Base-by-base conservation (phyloP, 2,113 vertebrate species). In the Kryptolebias marmoratus region DNA sequence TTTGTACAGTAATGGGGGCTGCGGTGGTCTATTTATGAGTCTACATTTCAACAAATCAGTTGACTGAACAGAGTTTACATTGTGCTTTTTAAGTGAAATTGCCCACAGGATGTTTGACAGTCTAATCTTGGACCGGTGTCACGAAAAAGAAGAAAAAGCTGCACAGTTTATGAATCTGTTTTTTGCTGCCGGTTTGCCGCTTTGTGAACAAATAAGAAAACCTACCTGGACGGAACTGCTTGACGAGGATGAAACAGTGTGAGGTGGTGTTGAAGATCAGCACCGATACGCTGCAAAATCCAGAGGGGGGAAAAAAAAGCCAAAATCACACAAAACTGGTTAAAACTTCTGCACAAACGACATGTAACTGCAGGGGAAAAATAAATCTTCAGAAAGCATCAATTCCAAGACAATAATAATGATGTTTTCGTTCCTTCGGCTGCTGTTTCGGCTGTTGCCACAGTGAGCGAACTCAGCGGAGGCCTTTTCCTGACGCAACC, bases 191-290 rank as follows among this genome's bases (percentile, higher is more conserved):
- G 39, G 32, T 55, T 12, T 61, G 27, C 7, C 11, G 28, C 31
- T 59, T 47, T 36, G 28, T 9, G 27, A 50, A 36, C 5, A 7
- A 5, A 22, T 11, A 55, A 50, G 28, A 18, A 42, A 64, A 55
- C 53, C 78, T 94, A 96, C 96, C 96, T 94, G 96, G 96, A 81
- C 96, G 96, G 88, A 97, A 97, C 93, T 97, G 96, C 93, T 96
- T 97, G 92, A 97, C 96, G 68, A 97, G 87, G 91, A 97, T 87
- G 90, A 97, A 97, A 93, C 95, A 96, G 85, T 95, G 94, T 45
- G 92, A 95, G 76, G 92, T 94, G 87, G 95, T 94, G 83, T 97
- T 96, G 91, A 96, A 97, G 93, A 97, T 95, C 93, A 97, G 93
- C 89, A 96, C 92, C 54, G 96, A 95, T 83, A 97, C 96, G 57